phyloP scores from a whole-genome alignment of 1,140 invertebrate genomes.

The Conus betulinus region DNA sequence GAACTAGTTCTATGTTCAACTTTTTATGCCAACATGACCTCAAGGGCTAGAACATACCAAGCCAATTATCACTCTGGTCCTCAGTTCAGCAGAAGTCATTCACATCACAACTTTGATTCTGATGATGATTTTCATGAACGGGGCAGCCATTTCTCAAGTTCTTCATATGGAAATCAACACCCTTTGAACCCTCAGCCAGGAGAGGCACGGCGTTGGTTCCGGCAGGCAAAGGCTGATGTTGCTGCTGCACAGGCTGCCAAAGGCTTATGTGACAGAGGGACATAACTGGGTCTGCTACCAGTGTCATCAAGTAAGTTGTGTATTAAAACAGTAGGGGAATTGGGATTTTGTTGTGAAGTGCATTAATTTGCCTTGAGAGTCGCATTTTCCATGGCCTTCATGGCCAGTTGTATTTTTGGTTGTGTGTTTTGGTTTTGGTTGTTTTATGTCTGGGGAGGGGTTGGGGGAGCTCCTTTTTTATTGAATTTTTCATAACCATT shows the following conservation, averaged over 20 bases:
- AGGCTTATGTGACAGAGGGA: not conserved
- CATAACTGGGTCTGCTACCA: conserved; percentile 62
- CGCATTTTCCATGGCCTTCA: too few species aligned
- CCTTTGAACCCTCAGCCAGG: conserved; percentile 28
- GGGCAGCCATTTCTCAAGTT: not conserved
- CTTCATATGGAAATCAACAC: not conserved
- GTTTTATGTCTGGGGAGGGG: too few species aligned
- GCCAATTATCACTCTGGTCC: not conserved
- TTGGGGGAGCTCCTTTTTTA: too few species aligned
- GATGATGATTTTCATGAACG: not conserved
- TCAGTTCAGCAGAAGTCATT: not conserved
- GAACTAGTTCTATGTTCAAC: not conserved
- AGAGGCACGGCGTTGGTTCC: conserved; percentile 54
- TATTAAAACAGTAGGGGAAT: too few species aligned
- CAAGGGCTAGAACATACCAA: conserved; percentile 7
- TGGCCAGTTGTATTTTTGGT: too few species aligned
- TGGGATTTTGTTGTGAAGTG: too few species aligned
- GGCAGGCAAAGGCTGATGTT: conserved; percentile 56
- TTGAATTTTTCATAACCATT: too few species aligned
- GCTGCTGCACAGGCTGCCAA: conserved; percentile 39
- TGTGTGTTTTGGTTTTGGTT: too few species aligned
- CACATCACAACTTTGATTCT: not conserved
- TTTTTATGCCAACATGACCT: conserved; percentile 18
- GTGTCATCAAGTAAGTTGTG: conserved; percentile 58
- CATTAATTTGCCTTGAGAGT: too few species aligned